Evolutionary conservation across 2,113 vertebrate species (phyloP), one percentile per base, ranked within the genome.

Genomic region (Dunckerocampus dactyliophorus): DNA sequence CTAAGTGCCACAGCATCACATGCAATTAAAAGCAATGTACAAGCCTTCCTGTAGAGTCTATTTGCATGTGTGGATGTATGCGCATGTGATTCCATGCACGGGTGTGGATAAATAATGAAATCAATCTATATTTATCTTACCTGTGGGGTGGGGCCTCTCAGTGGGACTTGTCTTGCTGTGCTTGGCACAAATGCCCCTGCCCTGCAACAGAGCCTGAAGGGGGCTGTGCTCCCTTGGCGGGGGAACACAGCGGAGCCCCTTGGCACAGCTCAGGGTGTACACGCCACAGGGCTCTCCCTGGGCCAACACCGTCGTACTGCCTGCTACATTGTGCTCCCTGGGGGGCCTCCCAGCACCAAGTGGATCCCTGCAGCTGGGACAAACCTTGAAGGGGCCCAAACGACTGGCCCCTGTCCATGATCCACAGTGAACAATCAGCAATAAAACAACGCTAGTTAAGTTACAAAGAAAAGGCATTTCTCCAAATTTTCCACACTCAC

Each of bases 171-270:
- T 81, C 77, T 71, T 85, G 87, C 80, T 83, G 69, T 86, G 81
- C 76, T 85, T 88, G 81, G 76, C 75, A 75, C 91, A 92, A 58
- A 89, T 59, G 62, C 91, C 92, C 71, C 87, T 82, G 72, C 91
- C 92, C 73, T 91, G 92, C 77, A 92, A 85, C 83, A 92, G 85
- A 72, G 92, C 92, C 76, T 92, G 92, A 22, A 92, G 86, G 28
- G 92, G 92, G 77, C 91, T 89, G 72, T 83, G 87, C 55, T 92
- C 90, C 21, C 83, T 73, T 3, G 86, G 85, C 19, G 88, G 89
- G 15, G 92, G 92, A 39, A 92, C 77, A 67, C 92, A 93, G 73
- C 90, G 91, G 65, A 93, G 88, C 58, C 91, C 91, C 59, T 75
- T 88, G 80, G 89, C 89, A 74, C 92, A 93, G 80, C 87, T 88